These are phyloP conservation scores for Drosophila buzzatii DNA, from an alignment of 2,888 invertebrate genomes.

Conservation along the genomic window DNA sequence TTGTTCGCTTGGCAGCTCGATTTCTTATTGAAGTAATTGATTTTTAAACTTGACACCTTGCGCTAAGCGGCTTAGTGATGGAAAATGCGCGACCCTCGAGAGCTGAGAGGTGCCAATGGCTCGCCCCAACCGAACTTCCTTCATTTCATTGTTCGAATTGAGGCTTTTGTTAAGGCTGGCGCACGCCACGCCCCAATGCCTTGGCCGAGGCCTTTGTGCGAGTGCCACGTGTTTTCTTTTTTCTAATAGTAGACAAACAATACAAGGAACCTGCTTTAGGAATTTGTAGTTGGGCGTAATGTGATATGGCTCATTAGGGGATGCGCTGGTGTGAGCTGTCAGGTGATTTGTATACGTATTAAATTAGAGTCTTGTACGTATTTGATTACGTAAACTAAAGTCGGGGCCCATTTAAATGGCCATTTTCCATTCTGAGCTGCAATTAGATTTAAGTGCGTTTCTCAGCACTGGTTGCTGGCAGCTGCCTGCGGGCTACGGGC, in stretches of 20 bases:
- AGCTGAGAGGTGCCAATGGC: background rate
- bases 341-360: conserved; percentile 21
- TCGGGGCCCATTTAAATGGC: conserved; percentile 53
- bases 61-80: conserved; percentile 69
- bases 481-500: conserved; percentile 3
- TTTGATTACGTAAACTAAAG: conserved; percentile 64
- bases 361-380: conserved; percentile 31
- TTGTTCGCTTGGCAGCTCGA: conserved; percentile 11
- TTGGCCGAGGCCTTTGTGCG: conserved; percentile 18
- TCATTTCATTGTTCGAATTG: conserved; percentile 34
- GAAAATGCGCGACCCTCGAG: conserved; percentile 54
- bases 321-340: conserved; percentile 33
- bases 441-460: conserved; percentile 77
- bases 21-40: conserved; percentile 72
- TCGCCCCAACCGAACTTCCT: background rate
- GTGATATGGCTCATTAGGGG: conserved; percentile 71
- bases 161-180: conserved; percentile 32
- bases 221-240: conserved; percentile 19
- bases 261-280: conserved; percentile 24
- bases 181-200: conserved; percentile 8
- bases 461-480: conserved; percentile 9
- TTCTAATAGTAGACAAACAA: conserved; percentile 17
- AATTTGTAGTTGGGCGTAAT: conserved; percentile 58
- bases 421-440: conserved; percentile 51
- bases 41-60: conserved; percentile 79